Percentiles rank a stretch among this genome's conserved stretches.
Conservation (phyloP, 1,140 invertebrate genomes). For the Sycophaga agraensis region DNA sequence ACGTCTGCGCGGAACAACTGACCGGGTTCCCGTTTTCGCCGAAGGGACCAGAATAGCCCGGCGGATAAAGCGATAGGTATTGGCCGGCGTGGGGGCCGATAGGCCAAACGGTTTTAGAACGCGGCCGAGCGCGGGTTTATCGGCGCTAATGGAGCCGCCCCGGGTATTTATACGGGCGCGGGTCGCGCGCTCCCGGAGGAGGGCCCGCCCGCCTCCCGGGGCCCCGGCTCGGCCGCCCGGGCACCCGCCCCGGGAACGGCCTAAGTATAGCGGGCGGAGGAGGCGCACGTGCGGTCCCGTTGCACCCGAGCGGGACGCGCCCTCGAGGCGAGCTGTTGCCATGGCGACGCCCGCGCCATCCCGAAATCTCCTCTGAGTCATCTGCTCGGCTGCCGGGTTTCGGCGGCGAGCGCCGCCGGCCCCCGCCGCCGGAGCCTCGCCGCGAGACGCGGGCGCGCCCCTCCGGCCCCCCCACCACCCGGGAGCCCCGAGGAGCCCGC, state of each 20-base stretch:
- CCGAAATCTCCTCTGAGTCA: slow-evolving; percentile 29
- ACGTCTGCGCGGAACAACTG: slow-evolving; percentile 2
- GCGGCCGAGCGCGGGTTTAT: neutral
- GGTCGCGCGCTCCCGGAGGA: neutral
- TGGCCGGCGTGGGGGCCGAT: neutral
- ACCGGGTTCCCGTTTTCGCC: slow-evolving; percentile 10
- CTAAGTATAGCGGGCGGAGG: neutral
- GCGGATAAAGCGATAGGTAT: neutral
- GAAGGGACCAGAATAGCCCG: slow-evolving; percentile 1
- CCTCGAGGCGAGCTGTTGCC: slow-evolving; percentile 18
- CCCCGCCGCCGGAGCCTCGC: neutral
- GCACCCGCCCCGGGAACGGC: neutral
- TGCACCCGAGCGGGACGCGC: neutral
- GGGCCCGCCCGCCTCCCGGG: neutral
- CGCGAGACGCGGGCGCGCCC: neutral
- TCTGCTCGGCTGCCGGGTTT: neutral
- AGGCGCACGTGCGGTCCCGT: slow-evolving; percentile 3
- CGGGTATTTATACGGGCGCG: too few relatives aligned
- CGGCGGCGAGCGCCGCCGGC: neutral
- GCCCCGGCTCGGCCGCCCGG: neutral
- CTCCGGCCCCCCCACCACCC: neutral
- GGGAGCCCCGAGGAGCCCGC: neutral
- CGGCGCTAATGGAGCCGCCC: too few relatives aligned
- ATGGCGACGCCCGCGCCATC: slow-evolving; percentile 20
- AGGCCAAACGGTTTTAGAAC: neutral